Conservation (phyloP, 2,888 invertebrate genomes). For the Drosophila cyrtoloma region DNA sequence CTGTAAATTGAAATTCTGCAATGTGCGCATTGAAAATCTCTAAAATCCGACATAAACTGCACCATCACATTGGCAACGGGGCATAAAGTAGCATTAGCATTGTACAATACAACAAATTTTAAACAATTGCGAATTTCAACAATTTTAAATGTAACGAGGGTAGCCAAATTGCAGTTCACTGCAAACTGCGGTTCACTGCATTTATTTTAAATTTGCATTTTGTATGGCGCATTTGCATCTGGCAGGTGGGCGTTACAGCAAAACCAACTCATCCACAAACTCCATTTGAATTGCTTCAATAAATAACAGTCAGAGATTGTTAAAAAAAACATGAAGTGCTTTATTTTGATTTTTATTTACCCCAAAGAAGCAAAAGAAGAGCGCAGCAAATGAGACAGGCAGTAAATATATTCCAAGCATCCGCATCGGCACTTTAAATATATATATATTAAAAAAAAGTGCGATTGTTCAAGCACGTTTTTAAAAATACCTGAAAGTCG, state of each 20-base stretch:
- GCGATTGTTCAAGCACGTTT: neutral
- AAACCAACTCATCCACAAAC: neutral
- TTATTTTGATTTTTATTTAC: slow-evolving; percentile 38
- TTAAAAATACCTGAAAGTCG: neutral
- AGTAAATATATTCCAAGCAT: slow-evolving; percentile 7
- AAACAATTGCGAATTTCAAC: slow-evolving; percentile 25
- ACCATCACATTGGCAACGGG: slow-evolving; percentile 12
- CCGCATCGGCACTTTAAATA: slow-evolving; percentile 4
- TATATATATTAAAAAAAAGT: neutral
- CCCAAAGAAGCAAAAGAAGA: neutral
- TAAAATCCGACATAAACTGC: slow-evolving; percentile 20
- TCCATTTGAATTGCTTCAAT: slow-evolving; percentile 38
- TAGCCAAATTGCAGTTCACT: slow-evolving; percentile 34
- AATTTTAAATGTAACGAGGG: slow-evolving; percentile 31
- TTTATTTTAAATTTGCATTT: slow-evolving; percentile 34
- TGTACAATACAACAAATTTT: slow-evolving; percentile 11
- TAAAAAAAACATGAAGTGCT: slow-evolving; percentile 36
- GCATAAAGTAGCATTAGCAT: slow-evolving; percentile 3
- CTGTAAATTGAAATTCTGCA: neutral
- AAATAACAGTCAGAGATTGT: slow-evolving; percentile 29
- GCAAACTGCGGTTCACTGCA: slow-evolving; percentile 41
- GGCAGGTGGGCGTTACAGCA: slow-evolving; percentile 25
- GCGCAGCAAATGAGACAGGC: neutral
- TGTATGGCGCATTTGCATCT: slow-evolving; percentile 32
- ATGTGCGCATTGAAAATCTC: slow-evolving; percentile 20